Evolutionary conservation across 1,140 invertebrate genomes (phyloP).

Genomic region (Lordiphosa stackelbergi): DNA sequence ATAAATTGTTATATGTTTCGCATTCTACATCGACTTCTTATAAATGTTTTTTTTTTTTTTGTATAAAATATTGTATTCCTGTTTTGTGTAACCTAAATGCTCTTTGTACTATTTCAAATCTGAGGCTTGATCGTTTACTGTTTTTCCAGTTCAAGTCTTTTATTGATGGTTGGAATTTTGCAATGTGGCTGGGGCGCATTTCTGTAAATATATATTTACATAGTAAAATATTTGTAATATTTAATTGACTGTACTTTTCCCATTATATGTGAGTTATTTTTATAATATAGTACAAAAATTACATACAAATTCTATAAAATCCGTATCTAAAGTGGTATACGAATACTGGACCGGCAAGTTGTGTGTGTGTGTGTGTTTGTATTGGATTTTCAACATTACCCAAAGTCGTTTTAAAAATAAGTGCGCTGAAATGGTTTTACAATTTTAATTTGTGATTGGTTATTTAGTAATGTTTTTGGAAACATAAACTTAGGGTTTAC

Average conservation of each 20-base stretch:
- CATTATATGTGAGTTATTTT: slow-evolving; percentile 12
- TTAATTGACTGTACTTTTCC: slow-evolving; percentile 58
- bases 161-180: slow-evolving; percentile 17
- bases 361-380: slow-evolving; percentile 37
- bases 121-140: slow-evolving; percentile 32
- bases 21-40: slow-evolving; percentile 20
- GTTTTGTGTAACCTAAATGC: slow-evolving; percentile 34
- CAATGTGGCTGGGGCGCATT: slow-evolving; percentile 1
- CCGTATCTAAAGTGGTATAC: slow-evolving; percentile 23
- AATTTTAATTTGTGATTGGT: slow-evolving; percentile 24
- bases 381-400: slow-evolving; percentile 29
- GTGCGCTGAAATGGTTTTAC: slow-evolving; percentile 31
- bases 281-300: slow-evolving; percentile 35
- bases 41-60: slow-evolving; percentile 15
- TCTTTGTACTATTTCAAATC: slow-evolving; percentile 65
- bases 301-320: slow-evolving; percentile 47
- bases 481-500: slow-evolving; percentile 30
- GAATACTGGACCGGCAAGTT: slow-evolving; percentile 73
- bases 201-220: slow-evolving; percentile 44
- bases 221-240: slow-evolving; percentile 29
- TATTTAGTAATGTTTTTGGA: slow-evolving; percentile 21
- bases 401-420: slow-evolving; percentile 24
- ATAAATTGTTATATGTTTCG: slow-evolving; percentile 14
- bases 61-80: not conserved
- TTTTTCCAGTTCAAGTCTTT: slow-evolving; percentile 42